A percentile compares a stretch with the other conserved stretches of the same genome.
Conservation (phyloP, 2,888 invertebrate species). For the Stenolophus ochropezus region DNA sequence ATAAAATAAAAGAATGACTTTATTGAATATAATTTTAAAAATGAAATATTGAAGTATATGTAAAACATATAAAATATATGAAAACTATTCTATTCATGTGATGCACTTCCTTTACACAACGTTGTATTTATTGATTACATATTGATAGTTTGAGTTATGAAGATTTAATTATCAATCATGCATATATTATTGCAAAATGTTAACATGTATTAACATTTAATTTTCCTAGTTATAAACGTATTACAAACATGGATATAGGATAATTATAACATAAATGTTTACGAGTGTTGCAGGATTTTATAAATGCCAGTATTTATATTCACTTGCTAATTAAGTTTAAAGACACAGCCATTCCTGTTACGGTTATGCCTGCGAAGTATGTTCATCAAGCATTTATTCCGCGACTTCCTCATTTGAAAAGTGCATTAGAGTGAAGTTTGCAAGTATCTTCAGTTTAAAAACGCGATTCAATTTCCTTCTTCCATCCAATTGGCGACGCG, state of each 20-base stretch:
- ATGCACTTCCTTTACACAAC: too few species aligned
- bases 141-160: not conserved
- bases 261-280: not conserved
- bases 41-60: too few species aligned
- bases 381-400: conserved; percentile 35
- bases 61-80: too few species aligned
- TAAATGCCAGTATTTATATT: conserved; percentile 3
- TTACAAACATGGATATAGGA: not conserved
- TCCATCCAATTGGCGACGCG: conserved; percentile 31
- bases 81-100: too few species aligned
- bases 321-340: conserved; percentile 2
- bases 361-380: conserved; percentile 7
- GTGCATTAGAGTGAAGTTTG: conserved; percentile 26
- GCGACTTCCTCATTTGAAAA: conserved; percentile 30
- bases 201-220: not conserved
- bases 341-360: not conserved
- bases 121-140: not conserved
- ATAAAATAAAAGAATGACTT: too few species aligned
- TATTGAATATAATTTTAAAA: too few species aligned
- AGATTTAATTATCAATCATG: not conserved
- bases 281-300: not conserved
- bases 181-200: not conserved
- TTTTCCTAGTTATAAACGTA: not conserved
- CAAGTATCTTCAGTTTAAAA: conserved; percentile 34
- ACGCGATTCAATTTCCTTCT: conserved; percentile 40